These are phyloP conservation scores for Syrmaticus mikado DNA, from an alignment of 2,113 vertebrate species.

Conservation along the genomic window DNA sequence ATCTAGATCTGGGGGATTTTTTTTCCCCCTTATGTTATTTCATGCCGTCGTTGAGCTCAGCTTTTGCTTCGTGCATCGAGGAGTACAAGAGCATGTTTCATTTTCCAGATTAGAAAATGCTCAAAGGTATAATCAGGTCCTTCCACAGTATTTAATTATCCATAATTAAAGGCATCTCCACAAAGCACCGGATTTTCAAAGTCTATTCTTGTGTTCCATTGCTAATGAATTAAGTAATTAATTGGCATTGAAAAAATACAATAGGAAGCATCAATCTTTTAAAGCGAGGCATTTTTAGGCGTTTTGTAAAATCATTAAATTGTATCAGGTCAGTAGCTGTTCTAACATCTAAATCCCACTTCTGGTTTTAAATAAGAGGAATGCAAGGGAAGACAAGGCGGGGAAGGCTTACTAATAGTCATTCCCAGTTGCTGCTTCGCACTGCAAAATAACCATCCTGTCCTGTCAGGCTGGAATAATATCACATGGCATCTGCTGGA, in stretches of 20 bases:
- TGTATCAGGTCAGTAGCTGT: slow-evolving; percentile 42
- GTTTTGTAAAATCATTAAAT: slow-evolving; percentile 63
- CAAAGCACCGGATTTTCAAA: slow-evolving; percentile 79
- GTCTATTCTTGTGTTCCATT: slow-evolving; percentile 75
- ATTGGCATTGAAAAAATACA: slow-evolving; percentile 78
- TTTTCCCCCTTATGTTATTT: background rate
- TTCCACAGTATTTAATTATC: slow-evolving; percentile 83
- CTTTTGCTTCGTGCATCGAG: slow-evolving; percentile 50
- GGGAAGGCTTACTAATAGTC: background rate
- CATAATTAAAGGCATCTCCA: slow-evolving; percentile 83
- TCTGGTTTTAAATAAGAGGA: background rate
- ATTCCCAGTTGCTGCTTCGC: background rate
- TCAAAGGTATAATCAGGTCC: slow-evolving; percentile 83
- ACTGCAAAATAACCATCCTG: background rate
- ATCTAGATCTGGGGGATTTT: background rate
- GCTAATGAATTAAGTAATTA: slow-evolving; percentile 84
- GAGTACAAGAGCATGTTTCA: slow-evolving; percentile 38
- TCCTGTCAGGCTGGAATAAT: background rate
- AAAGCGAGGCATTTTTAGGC: slow-evolving; percentile 68
- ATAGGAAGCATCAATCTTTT: slow-evolving; percentile 72
- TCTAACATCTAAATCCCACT: slow-evolving; percentile 19
- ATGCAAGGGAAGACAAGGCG: background rate
- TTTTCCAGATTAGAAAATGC: slow-evolving; percentile 74
- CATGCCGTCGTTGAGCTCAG: slow-evolving; percentile 40
- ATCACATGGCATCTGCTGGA: background rate